Conservation (phyloP, 2,888 invertebrate genomes). For the Athalia rosae region DNA sequence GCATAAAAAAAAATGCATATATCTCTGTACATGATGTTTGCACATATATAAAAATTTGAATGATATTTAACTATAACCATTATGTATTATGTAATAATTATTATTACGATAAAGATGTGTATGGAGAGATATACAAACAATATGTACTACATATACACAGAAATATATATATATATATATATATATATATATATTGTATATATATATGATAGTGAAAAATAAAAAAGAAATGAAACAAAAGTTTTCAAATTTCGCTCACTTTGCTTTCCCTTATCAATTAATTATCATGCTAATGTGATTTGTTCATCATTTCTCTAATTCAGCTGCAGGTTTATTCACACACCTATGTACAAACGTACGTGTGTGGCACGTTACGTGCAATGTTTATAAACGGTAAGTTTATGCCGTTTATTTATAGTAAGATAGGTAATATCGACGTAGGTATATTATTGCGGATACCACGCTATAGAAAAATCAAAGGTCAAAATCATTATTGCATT, state of each 20-base stretch:
- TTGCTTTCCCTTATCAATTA: not conserved
- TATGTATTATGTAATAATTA: too few relatives aligned
- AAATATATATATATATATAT: not conserved
- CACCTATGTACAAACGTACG: too few relatives aligned
- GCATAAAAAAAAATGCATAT: not conserved
- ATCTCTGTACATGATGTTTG: not conserved
- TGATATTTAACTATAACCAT: not conserved
- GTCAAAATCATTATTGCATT: too few relatives aligned
- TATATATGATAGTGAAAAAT: not conserved
- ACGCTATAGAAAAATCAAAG: too few relatives aligned
- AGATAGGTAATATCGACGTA: too few relatives aligned
- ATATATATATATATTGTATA: slow-evolving; percentile 16
- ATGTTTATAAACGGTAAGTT: too few relatives aligned
- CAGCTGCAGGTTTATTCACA: not conserved
- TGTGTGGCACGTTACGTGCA: too few relatives aligned
- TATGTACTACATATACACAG: slow-evolving; percentile 15
- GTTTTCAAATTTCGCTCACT: not conserved
- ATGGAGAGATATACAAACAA: not conserved
- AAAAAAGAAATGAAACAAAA: not conserved
- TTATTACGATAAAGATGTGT: too few relatives aligned
- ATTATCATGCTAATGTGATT: too few relatives aligned
- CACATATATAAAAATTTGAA: not conserved
- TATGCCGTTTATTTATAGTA: too few relatives aligned
- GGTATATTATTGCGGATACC: too few relatives aligned
- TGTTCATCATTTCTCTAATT: not conserved